Conservation (phyloP, 2,888 invertebrate species). For the Caenorhabditis wallacei region DNA sequence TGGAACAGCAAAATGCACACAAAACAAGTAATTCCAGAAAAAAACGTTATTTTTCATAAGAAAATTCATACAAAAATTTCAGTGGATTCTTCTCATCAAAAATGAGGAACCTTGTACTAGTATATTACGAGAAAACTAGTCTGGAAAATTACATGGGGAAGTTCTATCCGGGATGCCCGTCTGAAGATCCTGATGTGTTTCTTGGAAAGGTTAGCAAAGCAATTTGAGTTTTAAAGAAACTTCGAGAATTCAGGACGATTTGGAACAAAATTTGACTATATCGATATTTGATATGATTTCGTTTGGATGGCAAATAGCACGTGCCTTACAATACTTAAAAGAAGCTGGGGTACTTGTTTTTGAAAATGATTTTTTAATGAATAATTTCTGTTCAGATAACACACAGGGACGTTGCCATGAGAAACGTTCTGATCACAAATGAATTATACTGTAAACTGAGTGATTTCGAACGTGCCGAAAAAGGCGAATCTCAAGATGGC, state of each 20-base stretch:
- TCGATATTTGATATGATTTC: constrained; percentile 25
- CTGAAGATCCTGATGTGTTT: background rate
- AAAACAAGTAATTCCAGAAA: background rate
- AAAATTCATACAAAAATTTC: background rate
- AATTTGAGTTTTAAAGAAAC: background rate
- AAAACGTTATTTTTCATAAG: background rate
- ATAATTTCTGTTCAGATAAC: constrained; percentile 28
- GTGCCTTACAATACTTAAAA: constrained; percentile 32
- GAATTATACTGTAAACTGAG: constrained; percentile 27
- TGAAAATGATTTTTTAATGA: background rate
- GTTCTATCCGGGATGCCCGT: constrained; percentile 3
- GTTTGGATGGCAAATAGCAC: constrained; percentile 38
- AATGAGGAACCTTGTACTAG: constrained; percentile 15
- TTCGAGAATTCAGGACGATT: constrained; percentile 3
- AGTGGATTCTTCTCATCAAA: background rate
- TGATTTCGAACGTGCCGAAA: constrained; percentile 48
- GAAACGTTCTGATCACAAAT: constrained; percentile 39
- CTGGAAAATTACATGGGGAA: constrained; percentile 25
- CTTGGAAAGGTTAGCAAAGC: constrained; percentile 1
- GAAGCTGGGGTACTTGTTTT: background rate
- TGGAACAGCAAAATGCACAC: background rate
- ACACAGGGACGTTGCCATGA: constrained; percentile 49
- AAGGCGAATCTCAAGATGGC: constrained; percentile 31
- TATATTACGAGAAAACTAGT: constrained; percentile 26
- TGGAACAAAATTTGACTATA: background rate